These are phyloP conservation scores for Pogonocherus hispidulus DNA, from an alignment of 2,888 invertebrate species.

Conservation along the genomic window DNA sequence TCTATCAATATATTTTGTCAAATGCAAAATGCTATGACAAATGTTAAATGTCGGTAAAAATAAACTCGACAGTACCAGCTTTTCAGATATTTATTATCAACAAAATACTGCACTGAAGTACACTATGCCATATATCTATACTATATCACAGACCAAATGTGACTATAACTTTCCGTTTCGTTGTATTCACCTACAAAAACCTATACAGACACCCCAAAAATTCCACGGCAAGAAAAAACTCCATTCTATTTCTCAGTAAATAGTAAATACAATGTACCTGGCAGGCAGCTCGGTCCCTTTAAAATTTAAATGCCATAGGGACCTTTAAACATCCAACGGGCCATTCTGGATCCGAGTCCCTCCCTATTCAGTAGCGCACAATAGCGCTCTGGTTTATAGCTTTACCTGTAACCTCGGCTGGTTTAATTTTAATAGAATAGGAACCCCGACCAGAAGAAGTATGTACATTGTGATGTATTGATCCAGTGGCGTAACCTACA, in stretches of 20 bases:
- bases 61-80: too few species aligned
- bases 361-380: neutral
- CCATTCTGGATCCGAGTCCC: neutral
- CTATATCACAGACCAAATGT: too few species aligned
- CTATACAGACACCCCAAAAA: too few species aligned
- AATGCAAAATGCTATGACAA: too few species aligned
- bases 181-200: too few species aligned
- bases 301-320: constrained; percentile 30
- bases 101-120: too few species aligned
- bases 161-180: too few species aligned
- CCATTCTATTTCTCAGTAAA: neutral
- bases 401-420: constrained; percentile 2
- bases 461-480: neutral
- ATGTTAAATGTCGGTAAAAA: too few species aligned
- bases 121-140: too few species aligned
- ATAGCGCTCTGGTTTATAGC: neutral
- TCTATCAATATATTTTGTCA: too few species aligned
- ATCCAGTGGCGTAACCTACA: neutral
- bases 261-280: neutral
- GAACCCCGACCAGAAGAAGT: neutral
- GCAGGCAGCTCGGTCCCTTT: constrained; percentile 10
- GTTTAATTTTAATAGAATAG: constrained; percentile 6
- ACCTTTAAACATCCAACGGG: constrained; percentile 23
- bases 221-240: too few species aligned
- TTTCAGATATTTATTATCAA: too few species aligned